Percentiles rank a stretch among this genome's conserved stretches.
Conservation (phyloP, 2,113 vertebrate species). For the Nettapus auritus region DNA sequence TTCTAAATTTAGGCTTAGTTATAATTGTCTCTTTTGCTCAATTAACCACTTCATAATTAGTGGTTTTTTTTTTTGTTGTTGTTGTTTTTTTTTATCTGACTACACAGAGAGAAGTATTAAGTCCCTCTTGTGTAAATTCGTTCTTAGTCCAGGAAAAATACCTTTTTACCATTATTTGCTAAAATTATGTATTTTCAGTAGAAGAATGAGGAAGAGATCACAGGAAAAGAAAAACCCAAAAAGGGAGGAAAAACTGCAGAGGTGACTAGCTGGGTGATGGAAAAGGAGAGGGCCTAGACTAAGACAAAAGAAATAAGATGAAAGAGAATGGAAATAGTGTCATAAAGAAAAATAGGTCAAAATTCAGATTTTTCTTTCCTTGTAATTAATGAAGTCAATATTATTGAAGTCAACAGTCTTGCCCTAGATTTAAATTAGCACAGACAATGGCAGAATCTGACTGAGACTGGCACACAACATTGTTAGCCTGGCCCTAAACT, state of each 20-base stretch:
- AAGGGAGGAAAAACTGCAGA: neutral
- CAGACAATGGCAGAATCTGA: neutral
- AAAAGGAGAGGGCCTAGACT: neutral
- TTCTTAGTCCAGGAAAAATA: neutral
- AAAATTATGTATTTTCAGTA: neutral
- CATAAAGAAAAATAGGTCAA: neutral
- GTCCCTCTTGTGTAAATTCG: neutral
- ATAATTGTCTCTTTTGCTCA: neutral
- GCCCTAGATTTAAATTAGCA: neutral
- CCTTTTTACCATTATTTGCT: neutral
- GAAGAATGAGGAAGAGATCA: neutral
- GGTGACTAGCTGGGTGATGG: neutral
- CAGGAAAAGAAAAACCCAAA: neutral
- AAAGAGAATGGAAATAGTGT: neutral
- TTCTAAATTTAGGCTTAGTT: neutral
- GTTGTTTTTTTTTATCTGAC: neutral
- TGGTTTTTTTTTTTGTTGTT: neutral
- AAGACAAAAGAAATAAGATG: neutral
- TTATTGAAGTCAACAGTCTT: neutral
- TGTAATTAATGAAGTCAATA: neutral
- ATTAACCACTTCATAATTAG: neutral
- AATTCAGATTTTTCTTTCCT: neutral
- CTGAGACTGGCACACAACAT: neutral
- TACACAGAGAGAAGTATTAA: neutral
- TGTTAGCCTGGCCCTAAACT: neutral